phyloP scores from a whole-genome alignment of 1,140 invertebrate genomes.

The Drosophila miranda region DNA sequence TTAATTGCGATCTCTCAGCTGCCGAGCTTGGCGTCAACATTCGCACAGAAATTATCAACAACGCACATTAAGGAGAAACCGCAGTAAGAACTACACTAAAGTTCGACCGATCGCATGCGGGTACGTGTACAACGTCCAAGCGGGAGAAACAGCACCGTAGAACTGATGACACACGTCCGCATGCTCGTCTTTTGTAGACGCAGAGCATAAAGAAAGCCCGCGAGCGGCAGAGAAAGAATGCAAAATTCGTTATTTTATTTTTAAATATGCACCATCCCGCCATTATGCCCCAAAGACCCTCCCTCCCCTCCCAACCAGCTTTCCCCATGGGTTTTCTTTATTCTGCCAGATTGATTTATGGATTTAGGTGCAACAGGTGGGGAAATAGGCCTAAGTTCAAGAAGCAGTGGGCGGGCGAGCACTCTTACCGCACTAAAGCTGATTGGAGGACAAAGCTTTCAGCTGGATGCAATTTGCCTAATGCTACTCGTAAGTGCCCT shows the following conservation, averaged over 20 bases:
- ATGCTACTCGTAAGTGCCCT: slow-evolving; percentile 19
- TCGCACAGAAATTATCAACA: slow-evolving; percentile 43
- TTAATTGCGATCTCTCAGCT: slow-evolving; percentile 40
- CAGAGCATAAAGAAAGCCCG: slow-evolving; percentile 49
- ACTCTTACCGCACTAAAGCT: slow-evolving; percentile 33
- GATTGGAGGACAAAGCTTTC: slow-evolving; percentile 30
- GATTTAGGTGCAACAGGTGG: slow-evolving; percentile 68
- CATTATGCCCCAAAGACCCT: neutral
- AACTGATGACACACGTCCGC: slow-evolving; percentile 57
- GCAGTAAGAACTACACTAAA: slow-evolving; percentile 8
- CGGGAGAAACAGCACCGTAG: slow-evolving; percentile 55
- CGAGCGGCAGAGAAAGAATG: slow-evolving; percentile 24
- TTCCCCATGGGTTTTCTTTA: slow-evolving; percentile 40
- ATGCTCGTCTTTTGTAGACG: slow-evolving; percentile 59
- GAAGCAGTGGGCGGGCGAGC: neutral
- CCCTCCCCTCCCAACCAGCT: neutral
- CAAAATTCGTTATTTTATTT: slow-evolving; percentile 61
- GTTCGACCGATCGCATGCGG: slow-evolving; percentile 49
- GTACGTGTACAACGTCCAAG: slow-evolving; percentile 44
- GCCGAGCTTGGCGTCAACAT: slow-evolving; percentile 42
- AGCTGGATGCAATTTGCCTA: slow-evolving; percentile 49
- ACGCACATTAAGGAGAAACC: slow-evolving; percentile 53
- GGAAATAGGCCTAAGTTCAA: slow-evolving; percentile 21
- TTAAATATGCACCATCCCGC: slow-evolving; percentile 49
- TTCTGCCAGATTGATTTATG: slow-evolving; percentile 60